A percentile compares a stretch with the other conserved stretches of the same genome.
Conservation (phyloP, 2,797 vertebrate species). For the Dallia pectoralis region DNA sequence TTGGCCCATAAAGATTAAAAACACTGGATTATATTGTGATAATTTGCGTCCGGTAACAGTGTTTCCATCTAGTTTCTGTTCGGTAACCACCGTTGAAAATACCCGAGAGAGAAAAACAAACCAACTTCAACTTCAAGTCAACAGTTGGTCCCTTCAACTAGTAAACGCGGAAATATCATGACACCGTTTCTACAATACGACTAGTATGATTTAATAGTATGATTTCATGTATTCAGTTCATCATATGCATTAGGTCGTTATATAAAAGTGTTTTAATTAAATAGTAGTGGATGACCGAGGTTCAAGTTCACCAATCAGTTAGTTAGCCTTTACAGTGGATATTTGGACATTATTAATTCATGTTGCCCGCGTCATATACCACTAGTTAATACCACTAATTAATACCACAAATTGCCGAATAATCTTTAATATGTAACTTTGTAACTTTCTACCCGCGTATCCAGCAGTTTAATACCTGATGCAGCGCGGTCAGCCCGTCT, state of each 20-base stretch:
- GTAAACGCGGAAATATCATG: neutral
- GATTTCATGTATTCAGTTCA: neutral
- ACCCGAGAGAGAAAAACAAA: constrained; percentile 9
- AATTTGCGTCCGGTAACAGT: no score
- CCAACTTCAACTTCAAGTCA: constrained; percentile 1
- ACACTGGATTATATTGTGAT: no score
- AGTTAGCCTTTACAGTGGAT: constrained; percentile 13
- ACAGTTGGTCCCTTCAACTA: constrained; percentile 7
- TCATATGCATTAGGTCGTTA: neutral
- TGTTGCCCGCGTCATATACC: neutral
- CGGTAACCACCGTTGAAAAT: neutral
- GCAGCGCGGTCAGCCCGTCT: constrained; percentile 83
- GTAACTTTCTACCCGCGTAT: neutral
- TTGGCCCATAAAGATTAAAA: no score
- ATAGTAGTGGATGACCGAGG: neutral
- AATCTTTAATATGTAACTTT: neutral
- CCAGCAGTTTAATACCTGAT: constrained; percentile 69
- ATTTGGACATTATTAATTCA: neutral
- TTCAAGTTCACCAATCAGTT: constrained; percentile 9
- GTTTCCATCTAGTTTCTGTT: neutral
- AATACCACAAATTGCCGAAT: neutral
- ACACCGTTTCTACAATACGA: constrained; percentile 6
- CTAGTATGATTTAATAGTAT: no score
- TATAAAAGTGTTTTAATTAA: neutral
- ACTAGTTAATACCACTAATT: no score